Evolutionary conservation across 2,113 vertebrate species (phyloP), one percentile per base, ranked within the genome.

Genomic region (Mesocricetus auratus): DNA sequence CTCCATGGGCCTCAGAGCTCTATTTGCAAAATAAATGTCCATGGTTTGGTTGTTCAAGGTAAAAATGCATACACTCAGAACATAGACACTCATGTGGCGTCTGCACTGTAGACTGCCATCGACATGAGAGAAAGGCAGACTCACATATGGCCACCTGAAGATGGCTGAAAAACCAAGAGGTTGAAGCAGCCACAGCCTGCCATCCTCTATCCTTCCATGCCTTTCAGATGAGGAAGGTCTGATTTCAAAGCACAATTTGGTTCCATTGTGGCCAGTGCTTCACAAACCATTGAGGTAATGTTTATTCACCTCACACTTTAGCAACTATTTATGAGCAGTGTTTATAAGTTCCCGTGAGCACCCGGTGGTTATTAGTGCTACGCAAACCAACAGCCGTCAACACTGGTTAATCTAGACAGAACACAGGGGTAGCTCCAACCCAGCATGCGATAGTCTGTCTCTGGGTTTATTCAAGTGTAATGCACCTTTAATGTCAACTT

Each of bases 281-380:
- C 58, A 58, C 75, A 39, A 91, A 60, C 74, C 91, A 90, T 19
- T 86, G 83, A 97, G 94, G 95, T 94, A 91, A 97, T 77, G 42
- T 97, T 97, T 96, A 96, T 64, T 94, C 95, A 94, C 75, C 75
- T 97, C 92, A 89, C 94, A 82, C 90, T 94, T 90, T 73, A 94
- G 71, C 31, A 42, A 95, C 93, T 89, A 75, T 92, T 94, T 93
- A 95, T 24, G 50, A 96, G 69, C 90, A 56, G 85, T 94, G 94
- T 92, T 97, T 95, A 97, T 77, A 93, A 74, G 93, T 86, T 87
- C 82, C 97, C 88, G 97, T 94, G 85, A 82, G 82, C 3, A 39
- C 31, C 74, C 50, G 0, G 66, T 13, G 3, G 42, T 95, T 94
- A 92, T 86, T 88, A 97, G 90, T n/a, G 92, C 75, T 81, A 71